Evolutionary conservation across 2,888 invertebrate genomes (phyloP).

Genomic region (Cacoxenus indagator): DNA sequence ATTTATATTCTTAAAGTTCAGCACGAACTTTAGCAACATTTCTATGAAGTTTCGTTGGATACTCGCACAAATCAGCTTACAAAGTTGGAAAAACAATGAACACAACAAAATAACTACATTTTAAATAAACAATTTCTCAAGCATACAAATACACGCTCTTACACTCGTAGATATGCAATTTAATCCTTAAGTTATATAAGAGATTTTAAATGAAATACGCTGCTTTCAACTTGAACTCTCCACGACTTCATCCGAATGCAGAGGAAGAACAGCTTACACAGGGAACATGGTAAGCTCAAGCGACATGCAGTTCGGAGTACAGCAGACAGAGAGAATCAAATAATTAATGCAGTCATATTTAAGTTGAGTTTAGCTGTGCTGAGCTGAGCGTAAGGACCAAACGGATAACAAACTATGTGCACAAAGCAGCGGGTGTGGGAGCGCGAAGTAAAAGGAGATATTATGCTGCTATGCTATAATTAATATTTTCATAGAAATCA

Average conservation of each 20-base stretch:
- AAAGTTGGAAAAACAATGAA: no score
- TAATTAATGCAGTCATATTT: constrained; percentile 1
- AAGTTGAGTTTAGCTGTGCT: not conserved
- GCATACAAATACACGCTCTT: not conserved
- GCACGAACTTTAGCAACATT: no score
- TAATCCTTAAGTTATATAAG: not conserved
- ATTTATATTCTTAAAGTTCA: no score
- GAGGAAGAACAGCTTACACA: not conserved
- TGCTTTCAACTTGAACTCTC: not conserved
- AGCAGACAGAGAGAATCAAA: not conserved
- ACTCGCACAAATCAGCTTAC: no score
- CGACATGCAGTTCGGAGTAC: not conserved
- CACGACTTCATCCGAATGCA: not conserved
- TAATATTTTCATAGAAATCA: constrained; percentile 16
- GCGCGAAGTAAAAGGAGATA: not conserved
- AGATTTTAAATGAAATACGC: not conserved
- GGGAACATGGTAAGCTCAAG: not conserved
- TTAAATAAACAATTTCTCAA: not conserved
- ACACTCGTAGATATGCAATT: no score
- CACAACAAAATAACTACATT: not conserved
- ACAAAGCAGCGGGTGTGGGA: no score
- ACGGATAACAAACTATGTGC: no score
- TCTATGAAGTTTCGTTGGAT: no score
- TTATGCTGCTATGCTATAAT: constrained; percentile 5
- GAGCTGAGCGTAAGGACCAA: not conserved